Percentiles rank a stretch among this genome's conserved stretches.
Evolutionary conservation across 1,140 invertebrate genomes (phyloP).

Genomic region (Trialeurodes vaporariorum): DNA sequence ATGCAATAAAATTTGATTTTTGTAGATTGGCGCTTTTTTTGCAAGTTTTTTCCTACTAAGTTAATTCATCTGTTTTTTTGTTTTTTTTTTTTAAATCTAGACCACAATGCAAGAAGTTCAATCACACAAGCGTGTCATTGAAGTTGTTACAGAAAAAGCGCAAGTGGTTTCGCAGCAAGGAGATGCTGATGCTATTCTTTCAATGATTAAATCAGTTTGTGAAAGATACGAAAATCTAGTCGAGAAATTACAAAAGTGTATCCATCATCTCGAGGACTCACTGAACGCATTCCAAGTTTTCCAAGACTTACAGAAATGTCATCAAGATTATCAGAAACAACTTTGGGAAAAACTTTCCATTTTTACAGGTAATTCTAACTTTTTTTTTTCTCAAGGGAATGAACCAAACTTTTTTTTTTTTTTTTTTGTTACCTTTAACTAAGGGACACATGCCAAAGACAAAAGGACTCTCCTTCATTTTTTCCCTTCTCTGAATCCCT

Average conservation of each 20-base stretch:
- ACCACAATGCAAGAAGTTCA: conserved; percentile 76
- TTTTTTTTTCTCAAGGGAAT: too few species aligned
- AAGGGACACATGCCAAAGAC: too few species aligned
- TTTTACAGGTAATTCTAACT: conserved; percentile 45
- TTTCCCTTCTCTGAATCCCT: too few species aligned
- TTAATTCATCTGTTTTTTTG: too few species aligned
- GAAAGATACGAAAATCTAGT: conserved; percentile 55
- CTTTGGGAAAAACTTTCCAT: conserved; percentile 68
- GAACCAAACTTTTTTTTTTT: conserved; percentile 8
- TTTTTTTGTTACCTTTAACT: too few species aligned
- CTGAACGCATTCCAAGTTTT: conserved; percentile 71
- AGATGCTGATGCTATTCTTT: conserved; percentile 45
- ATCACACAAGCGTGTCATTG: conserved; percentile 79
- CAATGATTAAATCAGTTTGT: conserved; percentile 6
- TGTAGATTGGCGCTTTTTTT: too few species aligned
- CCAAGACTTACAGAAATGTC: conserved; percentile 67
- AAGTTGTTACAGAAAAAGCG: conserved; percentile 79
- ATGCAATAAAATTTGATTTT: too few species aligned
- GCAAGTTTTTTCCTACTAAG: too few species aligned
- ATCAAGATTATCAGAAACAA: conserved; percentile 77
- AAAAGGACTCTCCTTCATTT: too few species aligned
- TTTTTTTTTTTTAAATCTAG: too few species aligned
- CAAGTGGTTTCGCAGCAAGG: conserved; percentile 34
- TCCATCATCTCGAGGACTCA: conserved; percentile 58
- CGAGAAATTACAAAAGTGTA: conserved; percentile 44